Conservation (phyloP, 1,140 invertebrate genomes). For the Plodia interpunctella region DNA sequence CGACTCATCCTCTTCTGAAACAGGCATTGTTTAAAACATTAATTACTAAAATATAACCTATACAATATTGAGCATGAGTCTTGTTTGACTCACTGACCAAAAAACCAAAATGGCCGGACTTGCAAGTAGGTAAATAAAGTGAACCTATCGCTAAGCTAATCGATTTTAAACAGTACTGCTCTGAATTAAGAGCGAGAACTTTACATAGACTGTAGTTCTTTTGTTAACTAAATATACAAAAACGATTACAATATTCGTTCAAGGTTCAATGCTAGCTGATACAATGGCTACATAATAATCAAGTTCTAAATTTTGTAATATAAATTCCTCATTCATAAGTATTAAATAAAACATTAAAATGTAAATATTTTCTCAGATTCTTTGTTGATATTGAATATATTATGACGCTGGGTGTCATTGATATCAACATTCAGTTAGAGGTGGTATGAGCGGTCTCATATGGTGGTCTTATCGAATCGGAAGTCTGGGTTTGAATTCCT, state of each 20-base stretch:
- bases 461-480: too few relatives aligned
- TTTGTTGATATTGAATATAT: too few relatives aligned
- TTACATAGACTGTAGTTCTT: too few relatives aligned
- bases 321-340: too few relatives aligned
- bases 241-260: not conserved
- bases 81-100: not conserved
- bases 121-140: not conserved
- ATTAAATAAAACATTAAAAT: too few relatives aligned
- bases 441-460: too few relatives aligned
- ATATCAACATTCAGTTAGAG: too few relatives aligned
- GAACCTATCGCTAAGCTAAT: not conserved
- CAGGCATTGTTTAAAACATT: constrained; percentile 35
- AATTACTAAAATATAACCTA: not conserved
- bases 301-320: not conserved
- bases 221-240: not conserved
- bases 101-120: not conserved
- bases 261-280: not conserved
- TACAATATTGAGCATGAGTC: not conserved
- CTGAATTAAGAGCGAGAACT: not conserved
- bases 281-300: not conserved
- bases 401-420: too few relatives aligned
- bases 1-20: constrained; percentile 97
- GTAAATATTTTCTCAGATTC: too few relatives aligned
- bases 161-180: not conserved
- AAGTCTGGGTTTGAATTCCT: too few relatives aligned